phyloP scores from a whole-genome alignment of 1,140 invertebrate genomes.

The Panagrolaimus sp. region DNA sequence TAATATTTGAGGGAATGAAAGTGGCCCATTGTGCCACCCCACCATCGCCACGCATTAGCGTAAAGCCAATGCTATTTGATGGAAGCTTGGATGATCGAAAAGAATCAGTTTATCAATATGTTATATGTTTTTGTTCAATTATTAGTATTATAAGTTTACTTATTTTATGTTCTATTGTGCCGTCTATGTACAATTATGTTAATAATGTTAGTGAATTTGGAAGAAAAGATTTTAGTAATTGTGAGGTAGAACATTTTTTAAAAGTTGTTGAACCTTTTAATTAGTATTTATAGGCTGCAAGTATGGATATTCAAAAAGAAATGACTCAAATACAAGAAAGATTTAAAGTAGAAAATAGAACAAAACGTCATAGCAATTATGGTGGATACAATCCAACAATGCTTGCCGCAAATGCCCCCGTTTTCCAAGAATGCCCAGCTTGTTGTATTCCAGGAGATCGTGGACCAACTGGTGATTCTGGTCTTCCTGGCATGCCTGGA shows the following conservation, averaged over 20 bases:
- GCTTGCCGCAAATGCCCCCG: conserved; percentile 46
- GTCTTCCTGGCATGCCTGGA: conserved; percentile 54
- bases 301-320: conserved; percentile 33
- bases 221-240: conserved; percentile 49
- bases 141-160: conserved; percentile 46
- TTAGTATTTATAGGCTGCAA: conserved; percentile 27
- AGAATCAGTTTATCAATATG: conserved; percentile 46
- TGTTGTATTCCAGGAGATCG: conserved; percentile 54
- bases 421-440: conserved; percentile 57
- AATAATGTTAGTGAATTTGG: conserved; percentile 46
- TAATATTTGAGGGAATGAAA: not conserved
- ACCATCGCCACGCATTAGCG: not conserved
- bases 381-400: conserved; percentile 50
- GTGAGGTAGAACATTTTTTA: conserved; percentile 38
- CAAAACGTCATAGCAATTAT: conserved; percentile 44
- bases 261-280: not conserved
- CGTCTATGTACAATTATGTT: conserved; percentile 54
- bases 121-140: conserved; percentile 44
- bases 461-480: conserved; percentile 54
- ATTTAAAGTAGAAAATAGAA: conserved; percentile 20
- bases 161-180: conserved; percentile 47
- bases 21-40: conserved; percentile 1
- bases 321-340: conserved; percentile 26
- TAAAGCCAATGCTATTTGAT: not conserved
- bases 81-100: not conserved